phyloP scores from a whole-genome alignment of 2,888 invertebrate species.

The Andrena trimmerana region DNA sequence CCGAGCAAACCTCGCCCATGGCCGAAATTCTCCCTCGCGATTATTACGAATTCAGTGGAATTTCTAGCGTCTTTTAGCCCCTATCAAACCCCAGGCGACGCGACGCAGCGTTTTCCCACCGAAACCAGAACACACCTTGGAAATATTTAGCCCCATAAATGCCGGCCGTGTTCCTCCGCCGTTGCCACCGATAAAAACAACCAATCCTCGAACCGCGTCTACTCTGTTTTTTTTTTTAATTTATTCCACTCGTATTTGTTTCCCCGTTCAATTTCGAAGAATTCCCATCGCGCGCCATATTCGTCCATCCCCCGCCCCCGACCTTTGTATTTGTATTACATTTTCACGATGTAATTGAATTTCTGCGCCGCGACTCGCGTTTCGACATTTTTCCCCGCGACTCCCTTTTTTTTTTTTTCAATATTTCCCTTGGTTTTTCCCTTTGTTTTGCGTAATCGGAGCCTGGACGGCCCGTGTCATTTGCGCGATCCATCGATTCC shows the following conservation, averaged over 20 bases:
- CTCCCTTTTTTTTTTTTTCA: too few species aligned
- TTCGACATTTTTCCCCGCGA: not conserved
- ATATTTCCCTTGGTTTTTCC: not conserved
- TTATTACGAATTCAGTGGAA: constrained; percentile 4
- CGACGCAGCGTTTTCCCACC: too few species aligned
- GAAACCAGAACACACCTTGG: not conserved
- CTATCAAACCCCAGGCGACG: not conserved
- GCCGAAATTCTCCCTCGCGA: not conserved
- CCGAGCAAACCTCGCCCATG: not conserved
- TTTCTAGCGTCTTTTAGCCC: not conserved
- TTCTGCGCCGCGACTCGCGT: not conserved
- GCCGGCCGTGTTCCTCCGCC: not conserved
- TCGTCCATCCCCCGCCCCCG: not conserved
- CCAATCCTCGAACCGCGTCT: not conserved
- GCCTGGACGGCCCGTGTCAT: not conserved
- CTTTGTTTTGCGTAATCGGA: not conserved
- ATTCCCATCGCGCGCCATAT: not conserved
- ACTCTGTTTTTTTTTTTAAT: not conserved
- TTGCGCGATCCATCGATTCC: not conserved
- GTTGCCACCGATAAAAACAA: not conserved
- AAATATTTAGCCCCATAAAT: constrained; percentile 10
- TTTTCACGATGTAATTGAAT: constrained; percentile 1
- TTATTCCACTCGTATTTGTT: not conserved
- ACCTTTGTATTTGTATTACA: constrained; percentile 1
- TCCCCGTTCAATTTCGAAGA: constrained; percentile 13